phyloP scores from a whole-genome alignment of 2,888 invertebrate species.

The Gandaritis pyraliata region DNA sequence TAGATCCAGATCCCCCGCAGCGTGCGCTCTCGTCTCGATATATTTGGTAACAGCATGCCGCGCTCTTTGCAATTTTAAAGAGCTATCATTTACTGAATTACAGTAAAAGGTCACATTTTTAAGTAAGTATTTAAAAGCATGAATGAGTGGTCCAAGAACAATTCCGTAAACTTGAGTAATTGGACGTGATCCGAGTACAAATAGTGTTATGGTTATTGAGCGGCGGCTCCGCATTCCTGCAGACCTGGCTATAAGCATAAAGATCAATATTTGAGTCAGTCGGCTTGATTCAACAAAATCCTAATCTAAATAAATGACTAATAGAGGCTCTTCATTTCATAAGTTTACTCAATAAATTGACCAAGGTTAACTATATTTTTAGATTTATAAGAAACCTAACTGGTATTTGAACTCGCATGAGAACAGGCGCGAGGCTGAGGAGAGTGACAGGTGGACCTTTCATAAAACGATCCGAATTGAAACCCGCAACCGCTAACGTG shows the following conservation, averaged over 20 bases:
- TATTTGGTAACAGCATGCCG: conserved; percentile 1
- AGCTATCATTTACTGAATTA: conserved; percentile 20
- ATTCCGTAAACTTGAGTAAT: conserved; percentile 26
- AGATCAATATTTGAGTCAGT: conserved; percentile 10
- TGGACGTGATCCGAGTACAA: conserved; percentile 15
- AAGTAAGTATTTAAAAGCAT: conserved; percentile 19
- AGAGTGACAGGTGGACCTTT: too few relatives aligned
- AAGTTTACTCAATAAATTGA: background rate
- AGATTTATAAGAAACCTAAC: background rate
- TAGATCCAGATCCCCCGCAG: background rate
- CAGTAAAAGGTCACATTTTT: conserved; percentile 27
- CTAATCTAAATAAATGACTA: conserved; percentile 4
- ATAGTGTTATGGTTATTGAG: conserved; percentile 16
- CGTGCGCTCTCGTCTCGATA: background rate
- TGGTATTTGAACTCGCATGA: too few relatives aligned
- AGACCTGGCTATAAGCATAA: background rate
- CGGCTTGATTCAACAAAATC: conserved; percentile 2
- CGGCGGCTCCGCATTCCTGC: conserved; percentile 2
- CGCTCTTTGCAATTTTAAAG: background rate
- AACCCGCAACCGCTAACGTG: too few relatives aligned
- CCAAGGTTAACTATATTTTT: conserved; percentile 1
- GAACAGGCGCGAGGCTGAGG: too few relatives aligned
- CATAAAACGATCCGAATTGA: too few relatives aligned
- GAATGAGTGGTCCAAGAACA: conserved; percentile 24
- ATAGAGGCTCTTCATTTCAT: conserved; percentile 7